A percentile compares a stretch with the other conserved stretches of the same genome.
phyloP scores from a whole-genome alignment of 2,113 vertebrate genomes.

The Sylvietta virens region DNA sequence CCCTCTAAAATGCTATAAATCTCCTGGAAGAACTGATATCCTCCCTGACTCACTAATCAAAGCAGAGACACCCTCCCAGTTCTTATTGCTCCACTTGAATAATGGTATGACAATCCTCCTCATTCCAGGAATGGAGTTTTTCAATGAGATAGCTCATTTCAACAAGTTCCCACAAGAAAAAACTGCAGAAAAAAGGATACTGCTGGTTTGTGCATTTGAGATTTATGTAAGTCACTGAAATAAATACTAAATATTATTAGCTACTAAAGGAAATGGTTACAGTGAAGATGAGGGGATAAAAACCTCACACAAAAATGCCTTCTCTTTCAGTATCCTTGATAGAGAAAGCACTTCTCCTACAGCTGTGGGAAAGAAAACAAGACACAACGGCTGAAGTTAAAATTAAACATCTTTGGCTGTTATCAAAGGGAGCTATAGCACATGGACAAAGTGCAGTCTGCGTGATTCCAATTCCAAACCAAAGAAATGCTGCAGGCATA shows the following conservation, averaged over 20 bases:
- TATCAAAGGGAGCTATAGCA: neutral
- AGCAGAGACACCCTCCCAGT: neutral
- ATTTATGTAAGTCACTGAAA: slow-evolving; percentile 38
- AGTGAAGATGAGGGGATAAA: neutral
- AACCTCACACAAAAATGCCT: neutral
- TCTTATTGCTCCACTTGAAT: neutral
- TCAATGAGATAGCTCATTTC: slow-evolving; percentile 17
- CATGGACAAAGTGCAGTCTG: neutral
- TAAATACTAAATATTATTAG: slow-evolving; percentile 51
- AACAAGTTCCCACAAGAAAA: slow-evolving; percentile 40
- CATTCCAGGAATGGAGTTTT: neutral
- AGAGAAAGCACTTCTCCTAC: slow-evolving; percentile 26
- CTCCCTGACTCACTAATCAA: neutral
- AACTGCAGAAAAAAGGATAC: neutral
- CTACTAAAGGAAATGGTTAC: slow-evolving; percentile 13
- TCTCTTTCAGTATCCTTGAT: neutral
- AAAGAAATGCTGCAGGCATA: neutral
- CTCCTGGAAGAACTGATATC: neutral
- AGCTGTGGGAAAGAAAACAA: slow-evolving; percentile 54
- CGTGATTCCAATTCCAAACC: neutral
- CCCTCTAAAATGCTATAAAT: neutral
- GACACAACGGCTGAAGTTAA: neutral
- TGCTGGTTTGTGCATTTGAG: slow-evolving; percentile 18
- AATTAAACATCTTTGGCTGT: neutral
- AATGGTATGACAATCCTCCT: neutral